A percentile compares a stretch with the other conserved stretches of the same genome.
Conservation (phyloP, 2,113 vertebrate genomes). For the Camelus bactrianus region DNA sequence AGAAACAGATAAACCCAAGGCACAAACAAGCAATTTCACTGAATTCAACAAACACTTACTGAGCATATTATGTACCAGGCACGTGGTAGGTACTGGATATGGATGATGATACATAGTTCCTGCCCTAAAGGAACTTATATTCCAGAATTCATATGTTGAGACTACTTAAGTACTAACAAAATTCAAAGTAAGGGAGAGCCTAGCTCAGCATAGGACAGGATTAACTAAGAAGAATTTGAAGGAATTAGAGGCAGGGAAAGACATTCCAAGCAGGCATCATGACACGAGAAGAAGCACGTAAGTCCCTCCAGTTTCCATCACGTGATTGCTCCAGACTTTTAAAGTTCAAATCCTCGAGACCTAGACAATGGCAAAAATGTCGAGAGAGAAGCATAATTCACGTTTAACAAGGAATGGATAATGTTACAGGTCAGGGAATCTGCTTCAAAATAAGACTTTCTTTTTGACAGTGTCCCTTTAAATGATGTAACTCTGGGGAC, state of each 20-base stretch:
- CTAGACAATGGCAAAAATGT: background rate
- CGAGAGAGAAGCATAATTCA: background rate
- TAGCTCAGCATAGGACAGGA: background rate
- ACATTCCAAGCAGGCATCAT: no score
- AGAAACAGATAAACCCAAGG: background rate
- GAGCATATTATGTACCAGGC: background rate
- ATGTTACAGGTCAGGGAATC: conserved; percentile 44
- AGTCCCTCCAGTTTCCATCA: background rate
- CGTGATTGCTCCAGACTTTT: background rate
- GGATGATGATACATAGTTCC: background rate
- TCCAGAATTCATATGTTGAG: background rate
- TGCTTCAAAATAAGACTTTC: conserved; percentile 46
- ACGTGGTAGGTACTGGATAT: background rate
- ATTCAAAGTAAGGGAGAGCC: conserved; percentile 1
- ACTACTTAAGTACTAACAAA: background rate
- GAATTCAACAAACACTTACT: background rate
- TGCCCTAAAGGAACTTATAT: background rate
- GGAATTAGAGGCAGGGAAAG: background rate
- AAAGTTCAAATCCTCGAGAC: background rate
- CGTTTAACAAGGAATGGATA: conserved; percentile 20
- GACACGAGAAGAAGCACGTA: rapidly evolving
- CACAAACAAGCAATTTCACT: background rate
- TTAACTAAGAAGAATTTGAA: background rate
- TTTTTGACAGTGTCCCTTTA: conserved; percentile 73
- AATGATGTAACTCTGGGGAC: conserved; percentile 58